Conservation (phyloP, 2,113 vertebrate species). For the Dasypus novemcinctus region DNA sequence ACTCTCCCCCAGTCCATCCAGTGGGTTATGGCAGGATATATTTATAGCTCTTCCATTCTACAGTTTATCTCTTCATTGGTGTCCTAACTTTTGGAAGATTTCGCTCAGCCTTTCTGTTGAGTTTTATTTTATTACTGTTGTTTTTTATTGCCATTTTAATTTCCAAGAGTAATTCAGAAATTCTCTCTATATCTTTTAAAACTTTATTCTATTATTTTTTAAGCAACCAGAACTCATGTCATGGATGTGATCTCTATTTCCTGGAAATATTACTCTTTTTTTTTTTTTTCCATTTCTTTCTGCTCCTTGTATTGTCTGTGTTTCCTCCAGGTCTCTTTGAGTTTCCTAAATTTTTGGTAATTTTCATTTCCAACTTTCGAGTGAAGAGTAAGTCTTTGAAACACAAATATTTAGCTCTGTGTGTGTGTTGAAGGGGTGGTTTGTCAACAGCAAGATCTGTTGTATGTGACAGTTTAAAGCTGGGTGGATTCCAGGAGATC, state of each 20-base stretch:
- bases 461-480: neutral
- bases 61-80: neutral
- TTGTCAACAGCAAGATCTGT: neutral
- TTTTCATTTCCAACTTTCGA: neutral
- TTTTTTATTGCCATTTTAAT: constrained; percentile 51
- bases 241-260: constrained; percentile 5
- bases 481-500: no score
- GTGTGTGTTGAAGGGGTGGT: neutral
- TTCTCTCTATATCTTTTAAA: constrained; percentile 36
- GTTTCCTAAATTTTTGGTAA: neutral
- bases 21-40: no score
- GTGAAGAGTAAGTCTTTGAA: neutral
- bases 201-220: constrained; percentile 40
- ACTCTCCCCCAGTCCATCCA: no score
- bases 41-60: no score
- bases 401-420: neutral
- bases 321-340: neutral
- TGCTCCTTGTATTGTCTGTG: neutral
- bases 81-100: constrained; percentile 43
- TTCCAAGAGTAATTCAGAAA: constrained; percentile 48
- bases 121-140: neutral
- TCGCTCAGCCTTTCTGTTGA: neutral
- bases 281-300: neutral
- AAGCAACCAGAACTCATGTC: constrained; percentile 35
- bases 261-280: neutral